Base-by-base conservation (phyloP, 2,888 invertebrate species). In the Cheilosia soror region DNA sequence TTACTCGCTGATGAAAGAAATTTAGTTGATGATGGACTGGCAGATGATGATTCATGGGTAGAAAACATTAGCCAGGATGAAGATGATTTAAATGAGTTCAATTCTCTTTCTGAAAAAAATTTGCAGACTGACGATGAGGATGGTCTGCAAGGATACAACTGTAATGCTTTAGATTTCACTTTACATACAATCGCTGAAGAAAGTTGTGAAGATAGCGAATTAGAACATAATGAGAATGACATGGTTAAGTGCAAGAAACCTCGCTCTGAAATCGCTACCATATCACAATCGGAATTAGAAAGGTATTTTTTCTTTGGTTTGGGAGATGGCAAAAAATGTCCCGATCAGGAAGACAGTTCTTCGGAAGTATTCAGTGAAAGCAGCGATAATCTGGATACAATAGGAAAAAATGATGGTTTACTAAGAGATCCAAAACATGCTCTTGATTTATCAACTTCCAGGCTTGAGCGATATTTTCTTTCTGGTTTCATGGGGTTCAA, bases 151-250 rank as follows among this genome's bases (percentile, higher is more conserved):
- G 95, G 95, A n/a, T 97, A 97, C 90, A 9, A 27, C 90, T 94
- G 97, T 68, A 94, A 96, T 75, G 95, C 95, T 0, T 95, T 97
- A 89, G 77, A 98, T 92, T 97, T 97, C 90, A 97, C 97, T 1
- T 93, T 98, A 87, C 98, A 98, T 90, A 98, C 98, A 0, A 98
- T 98, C 88, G 96, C 97, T 33, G 98, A 98, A 93, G 98, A 98
- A 92, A 97, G 97, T 89, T 98, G 98, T 91, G 98, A 98, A 93
- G 98, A 98, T 92, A 97, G 97, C 92, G 97, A 97, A 92, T 94
- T 96, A 83, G 97, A 97, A 15, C 27, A 90, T 15, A 51, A 76
- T 47, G 89, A 88, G 15, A 83, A 75, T 47, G 88, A 87, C 1
- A 78, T 78, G 6, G 73, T 88, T 76, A 92, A 85, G 84, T 25